Base-by-base conservation (phyloP, 2,113 vertebrate genomes). In the Prunella himalayana region DNA sequence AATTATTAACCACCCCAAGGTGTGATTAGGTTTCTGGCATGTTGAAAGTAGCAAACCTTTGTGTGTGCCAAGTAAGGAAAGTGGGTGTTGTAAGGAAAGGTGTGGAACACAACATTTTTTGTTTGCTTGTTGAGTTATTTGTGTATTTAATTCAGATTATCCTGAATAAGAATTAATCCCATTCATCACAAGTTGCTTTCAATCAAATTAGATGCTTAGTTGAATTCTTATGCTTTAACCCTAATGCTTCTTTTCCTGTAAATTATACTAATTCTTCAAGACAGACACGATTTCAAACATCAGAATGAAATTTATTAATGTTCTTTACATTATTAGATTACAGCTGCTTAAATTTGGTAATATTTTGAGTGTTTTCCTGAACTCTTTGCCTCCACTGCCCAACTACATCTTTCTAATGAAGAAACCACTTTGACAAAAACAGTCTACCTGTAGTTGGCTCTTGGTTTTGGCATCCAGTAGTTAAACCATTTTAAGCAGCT, bases 1-100 rank as follows among this genome's bases (percentile, higher is more conserved):
- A 95, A 96, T 92, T 95, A 95, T 95, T 94, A 63, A 94, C 54
- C 51, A 12, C 18, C 47, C 42, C 37, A 9, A 66, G 56, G 41
- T 51, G 85, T 44, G 87, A 47, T 96, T 83, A 77, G 88, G 71
- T 95, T 90, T 93, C 96, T 77, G 37, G 21, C 71, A 25, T 8
- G 35, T 9, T 73, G 59, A 14, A 76, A 85, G 84, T 65, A 1
- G 0, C 39, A 86, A 65, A 68, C 44, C n/a, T 78, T 63, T 50
- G 30, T 7, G 10, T 50, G 15, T 53, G 15, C 41, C 89, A 24
- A 82, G 54, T 23, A 57, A 72, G 56, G 63, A 78, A 60, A 84
- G 39, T 37, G 37, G 37, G 37, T 37, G 37, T 37, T 37, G 54
- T 25, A 57, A 72, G 56, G 59, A 78, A 60, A 84, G 39, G 39